phyloP scores from a whole-genome alignment of 2,888 invertebrate genomes.

The Drosophila mulleri region DNA sequence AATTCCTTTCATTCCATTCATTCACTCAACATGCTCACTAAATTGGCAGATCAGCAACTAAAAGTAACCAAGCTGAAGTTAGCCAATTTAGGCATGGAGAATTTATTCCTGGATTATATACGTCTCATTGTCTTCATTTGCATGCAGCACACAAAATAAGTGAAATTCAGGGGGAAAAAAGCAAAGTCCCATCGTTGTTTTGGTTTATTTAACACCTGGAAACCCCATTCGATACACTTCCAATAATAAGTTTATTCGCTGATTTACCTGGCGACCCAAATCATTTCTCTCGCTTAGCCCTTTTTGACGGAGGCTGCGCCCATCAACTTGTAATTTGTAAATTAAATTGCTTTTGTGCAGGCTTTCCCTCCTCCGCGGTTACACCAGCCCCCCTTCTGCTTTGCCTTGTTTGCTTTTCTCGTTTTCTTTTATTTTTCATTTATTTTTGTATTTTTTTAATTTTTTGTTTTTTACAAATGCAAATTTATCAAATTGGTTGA shows the following conservation, averaged over 20 bases:
- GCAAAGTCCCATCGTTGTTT: conserved; percentile 13
- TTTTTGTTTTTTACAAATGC: conserved; percentile 40
- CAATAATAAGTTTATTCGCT: conserved; percentile 41
- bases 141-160: conserved; percentile 7
- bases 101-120: background rate
- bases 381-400: conserved; percentile 4
- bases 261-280: conserved; percentile 40
- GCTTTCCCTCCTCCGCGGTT: conserved; percentile 36
- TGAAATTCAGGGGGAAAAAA: conserved; percentile 10
- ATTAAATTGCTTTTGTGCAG: conserved; percentile 67
- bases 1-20: background rate
- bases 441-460: background rate
- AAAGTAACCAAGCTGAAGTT: background rate
- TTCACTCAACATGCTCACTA: background rate
- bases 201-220: conserved; percentile 20
- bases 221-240: conserved; percentile 5
- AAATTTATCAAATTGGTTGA: conserved; percentile 76
- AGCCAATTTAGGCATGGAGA: background rate
- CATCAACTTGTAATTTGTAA: conserved; percentile 76
- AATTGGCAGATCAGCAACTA: background rate
- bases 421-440: conserved; percentile 1
- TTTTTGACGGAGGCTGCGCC: conserved; percentile 20
- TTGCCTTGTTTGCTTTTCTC: conserved; percentile 11
- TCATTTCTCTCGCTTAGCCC: conserved; percentile 26
- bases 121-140: background rate